Base-by-base conservation (phyloP, 1,140 invertebrate species). In the Aphis craccivora region DNA sequence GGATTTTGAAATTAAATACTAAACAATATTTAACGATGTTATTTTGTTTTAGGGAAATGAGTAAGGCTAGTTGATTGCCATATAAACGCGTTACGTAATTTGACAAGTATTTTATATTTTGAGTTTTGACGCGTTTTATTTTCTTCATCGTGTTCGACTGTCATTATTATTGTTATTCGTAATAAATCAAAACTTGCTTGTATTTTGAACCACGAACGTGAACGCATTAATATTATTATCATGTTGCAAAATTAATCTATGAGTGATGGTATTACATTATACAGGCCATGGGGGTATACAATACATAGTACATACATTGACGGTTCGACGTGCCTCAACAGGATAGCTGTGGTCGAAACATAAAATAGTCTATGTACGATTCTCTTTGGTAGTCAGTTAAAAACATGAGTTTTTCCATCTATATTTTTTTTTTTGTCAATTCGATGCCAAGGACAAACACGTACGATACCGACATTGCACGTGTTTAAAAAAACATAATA, bases 391-490 rank as follows among this genome's bases (percentile, higher is more conserved):
- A 91, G 76, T 37, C 30, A 48, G 91, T 93, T 37, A 55, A 55
- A 76, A 55, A 84, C 81, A 90, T 2, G 89, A 90, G 30, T 90
- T 90, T 89, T 90, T 55, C n/a, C 53, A 25, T 51, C 14, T 51
- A 0, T 51, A 23, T 51, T 53, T 81, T 84, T 81, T 91, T 86
- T 55, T 86, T 55, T 93, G 91, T 93, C 81, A 53, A 23, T 93
- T 51, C 51, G 81, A 55, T 93, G 91, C 84, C 91, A 93, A 93
- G 91, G 91, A 93, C 91, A 55, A 35, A 86, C 81, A 53, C 81
- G 76, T 84, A 93, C 91, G 76, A 83, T 93, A 93, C 90, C 67
- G 81, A 86, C 91, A 84, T 93, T 55, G 37, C 37, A 51, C n/a
- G 53, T 43, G 35, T 81, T n/a, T 20, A 91, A 60, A 91, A 92